These are phyloP conservation scores for Dione juno DNA, from an alignment of 2,888 invertebrate species.

Conservation along the genomic window DNA sequence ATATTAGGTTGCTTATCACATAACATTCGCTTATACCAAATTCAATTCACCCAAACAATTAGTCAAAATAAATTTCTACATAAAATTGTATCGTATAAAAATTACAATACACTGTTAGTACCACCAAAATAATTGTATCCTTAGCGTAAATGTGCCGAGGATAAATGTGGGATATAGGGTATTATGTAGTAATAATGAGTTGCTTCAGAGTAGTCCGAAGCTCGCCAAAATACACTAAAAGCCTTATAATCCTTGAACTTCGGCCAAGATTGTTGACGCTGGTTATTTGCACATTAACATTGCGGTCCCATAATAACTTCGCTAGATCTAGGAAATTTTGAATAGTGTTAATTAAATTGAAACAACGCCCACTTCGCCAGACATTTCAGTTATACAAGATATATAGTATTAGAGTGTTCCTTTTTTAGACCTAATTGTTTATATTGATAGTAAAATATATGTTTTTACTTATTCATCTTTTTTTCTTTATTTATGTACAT, in stretches of 20 bases:
- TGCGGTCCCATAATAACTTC: constrained; percentile 43
- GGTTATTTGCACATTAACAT: constrained; percentile 45
- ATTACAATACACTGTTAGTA: background rate
- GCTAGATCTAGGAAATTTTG: constrained; percentile 37
- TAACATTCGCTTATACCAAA: too few species aligned
- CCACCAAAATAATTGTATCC: background rate
- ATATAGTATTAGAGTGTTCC: background rate
- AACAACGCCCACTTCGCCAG: constrained; percentile 20
- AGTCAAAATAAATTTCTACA: too few species aligned
- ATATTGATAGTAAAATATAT: background rate
- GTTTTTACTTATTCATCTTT: too few species aligned
- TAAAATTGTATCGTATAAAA: background rate
- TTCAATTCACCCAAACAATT: too few species aligned
- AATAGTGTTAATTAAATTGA: constrained; percentile 40
- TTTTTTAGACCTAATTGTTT: background rate
- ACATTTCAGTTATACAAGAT: background rate
- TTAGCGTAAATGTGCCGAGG: background rate
- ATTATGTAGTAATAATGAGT: constrained; percentile 41
- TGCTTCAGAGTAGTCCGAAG: constrained; percentile 34
- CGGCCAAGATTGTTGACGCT: constrained; percentile 44
- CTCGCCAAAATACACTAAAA: constrained; percentile 40
- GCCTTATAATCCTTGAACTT: constrained; percentile 45
- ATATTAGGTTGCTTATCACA: too few species aligned
- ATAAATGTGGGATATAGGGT: constrained; percentile 33
- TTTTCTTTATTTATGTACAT: too few species aligned